phyloP scores from a whole-genome alignment of 2,888 invertebrate species.

The Mylabris sibirica region DNA sequence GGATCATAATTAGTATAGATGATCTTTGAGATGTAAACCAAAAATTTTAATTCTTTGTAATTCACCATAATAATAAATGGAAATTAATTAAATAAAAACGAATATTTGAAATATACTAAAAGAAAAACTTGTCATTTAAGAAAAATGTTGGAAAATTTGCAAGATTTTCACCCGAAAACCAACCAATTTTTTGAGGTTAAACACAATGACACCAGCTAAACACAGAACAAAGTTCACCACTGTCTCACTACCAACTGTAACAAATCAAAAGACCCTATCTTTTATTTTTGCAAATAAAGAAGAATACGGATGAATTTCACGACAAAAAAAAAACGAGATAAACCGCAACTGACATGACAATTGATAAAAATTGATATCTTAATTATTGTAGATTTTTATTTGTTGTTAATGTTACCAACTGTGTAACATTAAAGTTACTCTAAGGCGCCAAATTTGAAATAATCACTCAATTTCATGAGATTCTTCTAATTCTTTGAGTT shows the following conservation, averaged over 20 bases:
- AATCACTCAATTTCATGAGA: background rate
- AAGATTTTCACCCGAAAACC: background rate
- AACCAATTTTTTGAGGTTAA: conserved; percentile 15
- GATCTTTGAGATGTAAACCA: conserved; percentile 28
- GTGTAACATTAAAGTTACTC: background rate
- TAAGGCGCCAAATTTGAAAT: background rate
- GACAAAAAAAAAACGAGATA: too few species aligned
- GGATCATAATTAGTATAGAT: conserved; percentile 46
- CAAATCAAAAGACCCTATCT: background rate
- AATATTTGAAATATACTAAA: background rate
- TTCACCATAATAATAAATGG: background rate
- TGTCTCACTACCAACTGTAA: background rate
- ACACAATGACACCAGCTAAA: background rate
- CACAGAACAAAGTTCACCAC: conserved; percentile 5
- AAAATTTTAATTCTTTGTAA: background rate
- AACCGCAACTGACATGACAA: too few species aligned
- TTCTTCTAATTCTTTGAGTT: too few species aligned
- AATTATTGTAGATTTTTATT: background rate
- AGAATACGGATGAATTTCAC: background rate
- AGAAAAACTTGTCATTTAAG: background rate
- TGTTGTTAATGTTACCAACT: background rate
- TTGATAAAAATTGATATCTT: background rate
- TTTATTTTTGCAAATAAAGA: background rate
- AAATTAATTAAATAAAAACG: background rate
- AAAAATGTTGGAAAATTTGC: background rate